These are phyloP conservation scores for Euwallacea similis DNA, from an alignment of 1,140 invertebrate genomes.

Conservation along the genomic window DNA sequence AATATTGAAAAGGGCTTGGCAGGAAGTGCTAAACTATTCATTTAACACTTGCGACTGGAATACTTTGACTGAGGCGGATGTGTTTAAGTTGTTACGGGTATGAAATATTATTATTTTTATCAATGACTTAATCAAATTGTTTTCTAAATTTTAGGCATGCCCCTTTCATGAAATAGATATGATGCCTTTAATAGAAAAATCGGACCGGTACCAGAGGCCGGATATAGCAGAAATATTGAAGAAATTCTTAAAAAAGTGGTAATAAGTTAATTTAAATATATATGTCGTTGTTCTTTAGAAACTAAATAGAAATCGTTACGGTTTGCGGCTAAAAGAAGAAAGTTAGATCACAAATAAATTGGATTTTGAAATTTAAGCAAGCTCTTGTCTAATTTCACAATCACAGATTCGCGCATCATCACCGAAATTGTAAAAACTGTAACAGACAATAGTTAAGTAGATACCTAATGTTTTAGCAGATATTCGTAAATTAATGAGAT, in stretches of 20 bases:
- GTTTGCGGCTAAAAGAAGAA: too few relatives aligned
- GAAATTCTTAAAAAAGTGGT: not conserved
- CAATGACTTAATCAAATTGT: not conserved
- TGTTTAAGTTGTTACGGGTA: constrained; percentile 17
- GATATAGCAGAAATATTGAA: constrained; percentile 1
- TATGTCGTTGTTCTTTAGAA: too few relatives aligned
- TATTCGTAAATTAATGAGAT: too few relatives aligned
- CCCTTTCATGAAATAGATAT: constrained; percentile 5
- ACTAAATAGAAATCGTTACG: too few relatives aligned
- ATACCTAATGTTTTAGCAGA: too few relatives aligned
- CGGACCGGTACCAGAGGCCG: not conserved
- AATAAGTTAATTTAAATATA: too few relatives aligned
- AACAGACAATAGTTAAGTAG: too few relatives aligned
- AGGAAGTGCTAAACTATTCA: constrained; percentile 40
- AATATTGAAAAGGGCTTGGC: constrained; percentile 45
- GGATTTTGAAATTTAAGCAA: too few relatives aligned
- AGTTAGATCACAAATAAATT: too few relatives aligned
- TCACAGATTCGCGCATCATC: too few relatives aligned
- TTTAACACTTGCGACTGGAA: constrained; percentile 26
- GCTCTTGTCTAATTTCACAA: too few relatives aligned
- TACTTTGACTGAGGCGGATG: constrained; percentile 15
- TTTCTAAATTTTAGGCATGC: not conserved
- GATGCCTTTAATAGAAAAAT: constrained; percentile 1
- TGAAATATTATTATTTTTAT: constrained; percentile 1
- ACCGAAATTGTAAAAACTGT: too few relatives aligned